Percentiles rank a stretch among this genome's conserved stretches.
Evolutionary conservation across 2,113 vertebrate genomes (phyloP).

Genomic region (Polypterus bichir): DNA sequence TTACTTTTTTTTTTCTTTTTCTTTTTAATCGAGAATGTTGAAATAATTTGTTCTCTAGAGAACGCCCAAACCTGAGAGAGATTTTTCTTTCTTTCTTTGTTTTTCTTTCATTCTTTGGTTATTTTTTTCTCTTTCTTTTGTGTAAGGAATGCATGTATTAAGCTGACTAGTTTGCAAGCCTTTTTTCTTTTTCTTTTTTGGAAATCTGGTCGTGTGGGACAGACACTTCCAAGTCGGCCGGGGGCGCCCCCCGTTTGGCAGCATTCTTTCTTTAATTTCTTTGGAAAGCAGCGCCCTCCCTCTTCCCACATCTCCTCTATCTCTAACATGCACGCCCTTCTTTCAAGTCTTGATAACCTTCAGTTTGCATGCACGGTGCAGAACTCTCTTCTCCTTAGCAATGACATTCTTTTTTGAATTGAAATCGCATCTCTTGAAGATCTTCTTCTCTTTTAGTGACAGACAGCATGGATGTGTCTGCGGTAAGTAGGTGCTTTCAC

Average conservation of each 20-base stretch:
- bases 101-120: too few species aligned
- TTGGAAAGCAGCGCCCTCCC: slow-evolving; percentile 57
- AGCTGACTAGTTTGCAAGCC: slow-evolving; percentile 52
- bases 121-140: slow-evolving; percentile 48
- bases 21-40: slow-evolving; percentile 71
- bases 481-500: slow-evolving; percentile 43
- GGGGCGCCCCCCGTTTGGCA: slow-evolving; percentile 62
- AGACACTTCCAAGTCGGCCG: slow-evolving; percentile 52
- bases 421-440: slow-evolving; percentile 52
- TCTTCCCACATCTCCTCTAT: slow-evolving; percentile 42
- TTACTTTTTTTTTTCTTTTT: slow-evolving; percentile 59
- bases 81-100: slow-evolving; percentile 43
- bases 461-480: slow-evolving; percentile 64
- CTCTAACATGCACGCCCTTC: slow-evolving; percentile 95
- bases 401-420: slow-evolving; percentile 44
- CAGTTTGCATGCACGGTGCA: slow-evolving; percentile 98
- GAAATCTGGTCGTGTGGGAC: slow-evolving; percentile 58
- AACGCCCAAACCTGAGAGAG: slow-evolving; percentile 37
- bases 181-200: slow-evolving; percentile 51
- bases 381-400: slow-evolving; percentile 52
- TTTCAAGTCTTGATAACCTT: slow-evolving; percentile 89
- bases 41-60: slow-evolving; percentile 42
- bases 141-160: slow-evolving; percentile 62
- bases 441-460: slow-evolving; percentile 44
- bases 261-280: slow-evolving; percentile 54